Base-by-base conservation (phyloP, 92 coral and sea anemone species). In the Chrysogorgia sp. region DNA sequence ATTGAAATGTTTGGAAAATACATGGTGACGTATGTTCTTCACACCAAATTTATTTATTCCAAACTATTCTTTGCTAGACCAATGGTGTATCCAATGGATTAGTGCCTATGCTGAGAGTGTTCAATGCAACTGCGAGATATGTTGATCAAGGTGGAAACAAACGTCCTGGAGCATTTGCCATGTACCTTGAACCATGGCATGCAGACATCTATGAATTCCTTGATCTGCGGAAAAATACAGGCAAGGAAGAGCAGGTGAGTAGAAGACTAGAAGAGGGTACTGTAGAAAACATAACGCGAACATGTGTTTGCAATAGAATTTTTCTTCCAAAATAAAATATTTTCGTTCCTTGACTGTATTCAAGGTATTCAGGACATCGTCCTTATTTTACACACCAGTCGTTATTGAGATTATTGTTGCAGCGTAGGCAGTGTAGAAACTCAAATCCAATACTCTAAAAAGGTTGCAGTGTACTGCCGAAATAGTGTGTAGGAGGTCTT, bases 81-180 rank as follows among this genome's bases (percentile, higher is more conserved):
- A 93, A 93, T 89, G 98, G 98, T 31, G 25, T 80, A 14, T 93
- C 98, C 14, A 93, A 93, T 78, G 98, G 98, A 10, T 85, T 93
- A 55, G 92, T 93, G 20, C 98, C 98, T 17, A 88, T 93, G 91
- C 71, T 93, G 82, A 88, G 98, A 33, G 98, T 93, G 63, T 93
- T 86, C 47, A 93, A 93, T 72, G 91, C 92, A 55, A 93, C 98
- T 1, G 97, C 96, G 28, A 68, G 98, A 65, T 93, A 93, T 77
- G 98, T 93, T 10, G 98, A 93, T 72, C 98, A 93, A 60, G 98
- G 98, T 23, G 98, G 98, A 1, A 93, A 93, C 87, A 93, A 93
- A 74, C 76, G 98, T 19, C 98, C 98, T 1, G 98, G 98, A 2
- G 98, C 98, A 26, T 91, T 93, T 87, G 98, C 98, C 0, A 89